Conservation (phyloP, 2,888 invertebrate genomes). For the Agonopterix alstromeriana region DNA sequence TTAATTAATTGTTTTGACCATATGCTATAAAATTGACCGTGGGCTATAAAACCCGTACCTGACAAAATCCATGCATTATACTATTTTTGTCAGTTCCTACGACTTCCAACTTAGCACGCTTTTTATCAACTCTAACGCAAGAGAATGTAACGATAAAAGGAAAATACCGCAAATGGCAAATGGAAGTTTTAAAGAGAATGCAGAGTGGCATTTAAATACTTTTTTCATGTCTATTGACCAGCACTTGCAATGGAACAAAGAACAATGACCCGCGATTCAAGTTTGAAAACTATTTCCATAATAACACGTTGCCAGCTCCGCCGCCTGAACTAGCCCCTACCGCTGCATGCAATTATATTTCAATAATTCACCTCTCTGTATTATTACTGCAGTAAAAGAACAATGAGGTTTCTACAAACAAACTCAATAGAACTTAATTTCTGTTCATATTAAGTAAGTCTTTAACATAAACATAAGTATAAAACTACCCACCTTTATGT, state of each 20-base stretch:
- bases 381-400: conserved; percentile 18
- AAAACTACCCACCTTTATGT: too few relatives aligned
- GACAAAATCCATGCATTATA: too few relatives aligned
- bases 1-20: too few relatives aligned
- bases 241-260: conserved; percentile 49
- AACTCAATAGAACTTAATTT: neutral
- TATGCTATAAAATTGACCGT: too few relatives aligned
- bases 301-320: conserved; percentile 42
- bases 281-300: conserved; percentile 58
- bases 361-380: conserved; percentile 44
- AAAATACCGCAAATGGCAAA: conserved; percentile 21
- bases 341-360: conserved; percentile 55
- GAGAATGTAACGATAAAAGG: conserved; percentile 17
- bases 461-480: too few relatives aligned
- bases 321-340: conserved; percentile 19
- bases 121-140: conserved; percentile 12
- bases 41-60: too few relatives aligned
- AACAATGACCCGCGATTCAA: conserved; percentile 41
- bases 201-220: conserved; percentile 23
- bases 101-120: neutral
- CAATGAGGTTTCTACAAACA: conserved; percentile 3
- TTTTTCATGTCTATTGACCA: conserved; percentile 34
- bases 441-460: too few relatives aligned
- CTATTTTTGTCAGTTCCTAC: too few relatives aligned
- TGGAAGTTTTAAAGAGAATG: conserved; percentile 20